phyloP scores from a whole-genome alignment of 2,113 vertebrate species.

The Thunnus thynnus region DNA sequence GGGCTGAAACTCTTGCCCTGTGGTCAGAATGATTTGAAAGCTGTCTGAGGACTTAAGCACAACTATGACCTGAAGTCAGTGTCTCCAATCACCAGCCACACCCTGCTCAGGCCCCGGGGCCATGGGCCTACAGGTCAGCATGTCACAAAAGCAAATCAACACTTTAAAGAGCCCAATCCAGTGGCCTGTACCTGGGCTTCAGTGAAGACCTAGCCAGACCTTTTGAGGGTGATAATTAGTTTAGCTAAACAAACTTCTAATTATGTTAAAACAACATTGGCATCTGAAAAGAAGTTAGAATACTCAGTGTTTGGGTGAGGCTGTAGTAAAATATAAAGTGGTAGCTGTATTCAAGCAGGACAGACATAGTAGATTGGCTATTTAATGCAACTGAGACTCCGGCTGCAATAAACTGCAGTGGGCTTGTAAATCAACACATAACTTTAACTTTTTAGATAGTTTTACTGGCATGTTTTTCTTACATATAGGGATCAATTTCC shows the following conservation, averaged over 20 bases:
- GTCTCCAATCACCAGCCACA: conserved; percentile 78
- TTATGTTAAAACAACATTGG: conserved; percentile 80
- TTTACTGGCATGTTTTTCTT: neutral
- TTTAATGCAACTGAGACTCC: neutral
- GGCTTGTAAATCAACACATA: neutral
- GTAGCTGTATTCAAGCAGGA: neutral
- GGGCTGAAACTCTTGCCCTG: conserved; percentile 56
- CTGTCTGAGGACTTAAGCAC: conserved; percentile 69
- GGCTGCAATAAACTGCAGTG: neutral
- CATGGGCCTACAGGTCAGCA: conserved; percentile 57
- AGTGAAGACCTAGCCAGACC: conserved; percentile 43
- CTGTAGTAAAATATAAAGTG: conserved; percentile 11
- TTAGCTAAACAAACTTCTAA: conserved; percentile 82
- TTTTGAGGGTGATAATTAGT: conserved; percentile 70
- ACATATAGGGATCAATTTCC: neutral
- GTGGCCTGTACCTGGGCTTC: conserved; percentile 17
- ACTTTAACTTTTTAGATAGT: neutral
- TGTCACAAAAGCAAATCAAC: conserved; percentile 74
- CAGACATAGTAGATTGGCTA: neutral
- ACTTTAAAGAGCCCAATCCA: conserved; percentile 66
- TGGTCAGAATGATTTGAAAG: conserved; percentile 69
- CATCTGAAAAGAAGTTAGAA: conserved; percentile 66
- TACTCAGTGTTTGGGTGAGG: conserved; percentile 35
- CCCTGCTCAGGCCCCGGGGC: conserved; percentile 56
- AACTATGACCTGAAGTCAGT: conserved; percentile 63